phyloP scores from a whole-genome alignment of 2,113 vertebrate genomes.

The Psammodynastes pulverulentus region DNA sequence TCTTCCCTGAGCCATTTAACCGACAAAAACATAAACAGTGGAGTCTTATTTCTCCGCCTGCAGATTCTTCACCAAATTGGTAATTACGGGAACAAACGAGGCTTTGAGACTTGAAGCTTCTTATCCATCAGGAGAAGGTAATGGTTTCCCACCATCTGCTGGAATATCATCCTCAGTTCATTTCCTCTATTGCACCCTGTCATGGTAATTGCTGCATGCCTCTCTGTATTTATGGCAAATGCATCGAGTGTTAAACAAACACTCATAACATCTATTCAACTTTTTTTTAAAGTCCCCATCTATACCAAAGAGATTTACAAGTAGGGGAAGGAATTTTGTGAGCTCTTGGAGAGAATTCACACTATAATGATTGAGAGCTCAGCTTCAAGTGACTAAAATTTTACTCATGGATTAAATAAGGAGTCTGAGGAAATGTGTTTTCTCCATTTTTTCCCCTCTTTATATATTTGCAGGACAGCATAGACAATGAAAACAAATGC shows the following conservation, averaged over 20 bases:
- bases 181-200: not conserved
- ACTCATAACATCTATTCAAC: not conserved
- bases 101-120: not conserved
- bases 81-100: not conserved
- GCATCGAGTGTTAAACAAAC: not conserved
- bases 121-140: not conserved
- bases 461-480: not conserved
- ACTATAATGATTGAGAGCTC: not conserved
- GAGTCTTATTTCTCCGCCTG: not conserved
- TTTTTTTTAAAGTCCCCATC: not conserved
- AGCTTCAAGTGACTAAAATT: not conserved
- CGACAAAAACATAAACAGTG: not conserved
- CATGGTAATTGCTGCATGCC: not conserved
- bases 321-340: not conserved
- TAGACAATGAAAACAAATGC: not conserved
- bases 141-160: not conserved
- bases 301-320: not conserved
- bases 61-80: slow-evolving; percentile 9
- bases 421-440: not conserved
- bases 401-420: not conserved
- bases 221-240: not conserved
- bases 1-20: not conserved
- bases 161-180: not conserved
- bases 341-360: not conserved
- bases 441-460: not conserved